Percentiles rank a stretch among this genome's conserved stretches.
phyloP scores from a whole-genome alignment of 30 jellyfish, hydroid and myxozoan species.

The Aurelia aurita region DNA sequence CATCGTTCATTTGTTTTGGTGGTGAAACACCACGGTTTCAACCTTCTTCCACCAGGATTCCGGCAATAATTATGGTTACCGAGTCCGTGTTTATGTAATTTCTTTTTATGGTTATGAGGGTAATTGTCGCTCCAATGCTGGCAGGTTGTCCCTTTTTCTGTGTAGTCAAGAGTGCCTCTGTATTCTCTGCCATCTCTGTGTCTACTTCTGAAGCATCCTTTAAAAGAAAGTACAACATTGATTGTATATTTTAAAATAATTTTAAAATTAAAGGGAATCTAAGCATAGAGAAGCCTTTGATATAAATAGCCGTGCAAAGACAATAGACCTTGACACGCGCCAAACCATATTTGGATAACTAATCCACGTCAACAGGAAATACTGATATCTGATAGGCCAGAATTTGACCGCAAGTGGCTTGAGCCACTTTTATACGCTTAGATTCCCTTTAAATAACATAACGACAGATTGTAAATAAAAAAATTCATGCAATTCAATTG shows the following conservation, averaged over 20 bases:
- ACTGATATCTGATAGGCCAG: too few relatives aligned
- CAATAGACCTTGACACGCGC: too few relatives aligned
- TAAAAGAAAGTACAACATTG: background rate
- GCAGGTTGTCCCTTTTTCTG: slow-evolving; percentile 93
- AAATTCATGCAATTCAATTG: too few relatives aligned
- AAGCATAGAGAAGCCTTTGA: too few relatives aligned
- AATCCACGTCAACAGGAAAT: too few relatives aligned
- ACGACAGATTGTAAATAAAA: background rate
- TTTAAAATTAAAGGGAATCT: too few relatives aligned
- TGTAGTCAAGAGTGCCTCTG: slow-evolving; percentile 92
- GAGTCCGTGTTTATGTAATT: slow-evolving; percentile 72
- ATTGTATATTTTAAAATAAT: background rate
- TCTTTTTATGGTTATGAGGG: slow-evolving; percentile 87
- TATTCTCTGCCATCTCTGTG: slow-evolving; percentile 87
- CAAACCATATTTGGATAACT: too few relatives aligned
- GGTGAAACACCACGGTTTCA: slow-evolving; percentile 98
- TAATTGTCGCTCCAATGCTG: slow-evolving; percentile 87
- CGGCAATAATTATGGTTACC: slow-evolving; percentile 90
- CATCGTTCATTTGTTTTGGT: slow-evolving; percentile 70
- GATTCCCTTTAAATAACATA: too few relatives aligned
- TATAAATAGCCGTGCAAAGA: too few relatives aligned
- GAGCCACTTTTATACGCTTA: too few relatives aligned
- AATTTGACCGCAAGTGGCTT: too few relatives aligned
- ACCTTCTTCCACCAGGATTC: slow-evolving; percentile 91
- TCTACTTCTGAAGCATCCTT: slow-evolving; percentile 72